Base-by-base conservation (phyloP, 2,113 vertebrate genomes). In the Hoplias malabaricus region DNA sequence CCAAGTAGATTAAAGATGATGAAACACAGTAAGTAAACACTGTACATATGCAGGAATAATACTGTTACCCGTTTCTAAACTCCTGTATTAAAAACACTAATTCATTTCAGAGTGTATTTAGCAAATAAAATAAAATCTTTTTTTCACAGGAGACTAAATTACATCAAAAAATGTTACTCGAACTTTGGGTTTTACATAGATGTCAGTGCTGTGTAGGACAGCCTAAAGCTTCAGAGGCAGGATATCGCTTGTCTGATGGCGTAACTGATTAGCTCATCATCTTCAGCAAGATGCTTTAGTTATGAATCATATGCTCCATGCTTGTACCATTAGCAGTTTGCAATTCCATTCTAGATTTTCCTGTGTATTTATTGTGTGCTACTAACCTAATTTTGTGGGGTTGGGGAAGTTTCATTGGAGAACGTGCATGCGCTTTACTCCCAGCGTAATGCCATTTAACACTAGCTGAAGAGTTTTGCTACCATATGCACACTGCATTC, bases 351-450 rank as follows among this genome's bases (percentile, higher is more conserved):
- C 36, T 57, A 67, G 61, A 29, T 71, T 74, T 62, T 75, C 75
- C 29, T 19, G 11, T 70, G 42, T 79, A 57, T 57, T 77, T 43
- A 67, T 33, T 21, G 48, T 79, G 65, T 81, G 21, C 69, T 69
- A 34, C 66, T 74, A 63, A 74, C 71, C 57, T 75, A 0, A 61
- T 76, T 76, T 25, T n/a, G 31, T 73, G 57, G 63, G 6, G 29
- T 43, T 40, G 43, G 40, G n/a, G 36, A 34, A 12, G n/a, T 61
- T 59, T 48, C 48, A 12, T 40, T n/a, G 27, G 43, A 67, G 71
- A 80, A 56, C 57, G 66, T 78, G 83, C 83, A 84, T 84, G 83
- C 80, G 56, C 69, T 59, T 31, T 48, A 57, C 61, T 50, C 25
- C 46, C 12, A 36, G 25, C 71, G 56, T 78, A 59, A 50, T 70